A percentile compares a stretch with the other conserved stretches of the same genome.
These are phyloP conservation scores for Odocoileus hemionus DNA, from an alignment of 2,113 vertebrate species.

Conservation along the genomic window DNA sequence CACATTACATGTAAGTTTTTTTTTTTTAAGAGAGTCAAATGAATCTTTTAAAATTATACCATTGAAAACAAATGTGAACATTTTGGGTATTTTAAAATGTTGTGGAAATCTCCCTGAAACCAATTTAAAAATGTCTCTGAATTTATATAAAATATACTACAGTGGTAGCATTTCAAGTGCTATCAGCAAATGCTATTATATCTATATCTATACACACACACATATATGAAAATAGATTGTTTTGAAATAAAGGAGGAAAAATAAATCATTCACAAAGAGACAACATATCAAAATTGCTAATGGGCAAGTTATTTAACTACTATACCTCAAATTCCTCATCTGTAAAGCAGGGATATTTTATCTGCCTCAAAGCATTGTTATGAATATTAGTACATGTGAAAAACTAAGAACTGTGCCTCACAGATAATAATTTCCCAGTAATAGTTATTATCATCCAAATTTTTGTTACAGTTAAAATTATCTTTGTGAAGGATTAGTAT, in stretches of 20 bases:
- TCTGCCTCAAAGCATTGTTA: not conserved
- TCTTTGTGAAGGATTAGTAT: not conserved
- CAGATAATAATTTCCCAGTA: not conserved
- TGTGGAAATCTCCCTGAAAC: not conserved
- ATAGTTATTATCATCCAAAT: not conserved
- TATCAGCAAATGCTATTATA: not conserved
- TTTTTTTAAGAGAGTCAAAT: not conserved
- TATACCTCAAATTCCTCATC: not conserved
- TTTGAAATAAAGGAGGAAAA: not conserved
- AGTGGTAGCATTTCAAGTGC: not conserved
- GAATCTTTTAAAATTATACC: not conserved
- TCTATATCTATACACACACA: not conserved
- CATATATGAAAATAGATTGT: not conserved
- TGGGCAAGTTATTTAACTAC: not conserved
- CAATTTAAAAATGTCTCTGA: not conserved
- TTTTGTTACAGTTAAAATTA: not conserved
- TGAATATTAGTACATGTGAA: not conserved
- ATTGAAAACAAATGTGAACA: not conserved
- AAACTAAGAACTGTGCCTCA: not conserved
- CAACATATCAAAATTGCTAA: not conserved
- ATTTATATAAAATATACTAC: not conserved
- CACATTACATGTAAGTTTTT: not conserved
- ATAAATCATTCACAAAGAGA: not conserved
- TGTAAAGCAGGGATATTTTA: not conserved
- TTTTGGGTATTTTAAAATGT: not conserved